A percentile compares a stretch with the other conserved stretches of the same genome.
Evolutionary conservation across 2,113 vertebrate genomes (phyloP).

Genomic region (Hassar affinis): DNA sequence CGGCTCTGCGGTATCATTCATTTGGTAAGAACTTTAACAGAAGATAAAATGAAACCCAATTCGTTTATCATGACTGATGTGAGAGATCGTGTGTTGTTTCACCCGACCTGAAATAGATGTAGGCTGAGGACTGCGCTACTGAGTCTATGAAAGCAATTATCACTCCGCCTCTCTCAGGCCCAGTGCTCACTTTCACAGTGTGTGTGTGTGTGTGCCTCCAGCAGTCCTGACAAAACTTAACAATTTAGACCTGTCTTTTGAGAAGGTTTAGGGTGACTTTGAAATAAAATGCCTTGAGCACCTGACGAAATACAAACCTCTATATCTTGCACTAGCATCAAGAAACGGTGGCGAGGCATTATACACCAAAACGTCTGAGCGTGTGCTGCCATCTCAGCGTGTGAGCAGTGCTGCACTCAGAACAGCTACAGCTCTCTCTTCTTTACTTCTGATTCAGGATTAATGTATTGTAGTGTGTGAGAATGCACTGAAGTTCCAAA

Average conservation of each 20-base stretch:
- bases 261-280: conserved; percentile 17
- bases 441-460: too few species aligned
- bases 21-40: background rate
- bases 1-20: background rate
- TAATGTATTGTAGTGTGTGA: too few species aligned
- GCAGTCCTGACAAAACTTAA: background rate
- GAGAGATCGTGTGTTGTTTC: conserved; percentile 31
- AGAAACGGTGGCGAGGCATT: background rate
- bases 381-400: background rate
- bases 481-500: too few species aligned
- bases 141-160: conserved; percentile 32
- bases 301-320: background rate
- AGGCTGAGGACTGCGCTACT: background rate
- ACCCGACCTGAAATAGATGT: background rate
- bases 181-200: background rate
- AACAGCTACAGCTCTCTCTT: too few species aligned
- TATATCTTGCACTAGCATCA: background rate
- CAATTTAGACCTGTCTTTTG: conserved; percentile 6
- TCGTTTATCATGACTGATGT: conserved; percentile 5
- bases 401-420: background rate
- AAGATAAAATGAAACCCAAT: conserved; percentile 33
- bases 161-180: background rate
- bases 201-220: conserved; percentile 9
- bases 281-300: background rate
- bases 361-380: background rate